Base-by-base conservation (phyloP, 2,797 vertebrate genomes). In the Myotis pilosus region DNA sequence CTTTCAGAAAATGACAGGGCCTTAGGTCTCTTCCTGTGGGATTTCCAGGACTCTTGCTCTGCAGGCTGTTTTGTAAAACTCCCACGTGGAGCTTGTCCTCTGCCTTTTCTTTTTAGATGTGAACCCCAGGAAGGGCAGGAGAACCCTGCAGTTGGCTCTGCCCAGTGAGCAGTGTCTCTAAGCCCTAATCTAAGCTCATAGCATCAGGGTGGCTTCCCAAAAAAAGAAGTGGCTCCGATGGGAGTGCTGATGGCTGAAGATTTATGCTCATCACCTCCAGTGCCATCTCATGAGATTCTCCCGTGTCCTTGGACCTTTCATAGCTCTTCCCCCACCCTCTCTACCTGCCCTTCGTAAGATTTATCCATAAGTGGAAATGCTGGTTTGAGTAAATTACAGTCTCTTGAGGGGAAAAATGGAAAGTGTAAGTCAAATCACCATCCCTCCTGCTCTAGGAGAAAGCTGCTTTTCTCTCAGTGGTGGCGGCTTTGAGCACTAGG, bases 391-490 rank as follows among this genome's bases (percentile, higher is more conserved):
- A 69, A 78, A 55, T 38, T 60, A 79, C 47, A 74, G 66, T 41
- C 23, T 92, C 76, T 51, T 66, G 55, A 89, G 71, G 36, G 5
- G 1, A 38, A 87, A 93, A 85, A 47, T 86, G 66, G 60, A 53
- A 84, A 23, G 10, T 38, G 0, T 49, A 75, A 55, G 47, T 33
- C 69, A 47, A 28, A 28, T 62, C 60, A 62, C 28, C 60, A 62
- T 62, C 60, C 60, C 60, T 30, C 28, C 60, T 3, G 60, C 60
- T 30, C 60, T 7, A 15, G 13, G 28, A 62, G 60, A 62, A 62
- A 62, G 25, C 30, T n/a, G 51, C 85, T 47, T 72, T 36, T 33
- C 16, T 57, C 47, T 89, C n/a, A 4, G 23, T 2, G 12, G 41
- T n/a, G 15, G 33, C 1, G 0, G 30, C 69, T 68, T 80, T 44